These are phyloP conservation scores for Bradypodion pumilum DNA, from an alignment of 2,797 vertebrate genomes.

Conservation along the genomic window DNA sequence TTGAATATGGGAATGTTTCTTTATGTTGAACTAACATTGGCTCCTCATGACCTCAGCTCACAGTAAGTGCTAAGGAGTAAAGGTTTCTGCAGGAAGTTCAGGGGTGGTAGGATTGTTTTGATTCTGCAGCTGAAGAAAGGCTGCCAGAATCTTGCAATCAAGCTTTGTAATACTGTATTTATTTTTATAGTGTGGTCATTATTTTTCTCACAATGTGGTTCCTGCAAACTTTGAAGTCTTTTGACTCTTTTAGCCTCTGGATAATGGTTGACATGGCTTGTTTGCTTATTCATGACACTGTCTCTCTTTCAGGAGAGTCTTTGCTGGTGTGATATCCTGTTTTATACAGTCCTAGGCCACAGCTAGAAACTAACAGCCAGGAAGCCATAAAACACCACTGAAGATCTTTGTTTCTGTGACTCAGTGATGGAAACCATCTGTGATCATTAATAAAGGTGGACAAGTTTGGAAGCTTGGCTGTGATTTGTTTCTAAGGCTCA, in stretches of 20 bases:
- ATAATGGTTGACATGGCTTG: constrained; percentile 20
- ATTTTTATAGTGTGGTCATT: constrained; percentile 58
- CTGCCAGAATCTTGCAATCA: constrained; percentile 55
- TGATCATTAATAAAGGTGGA: not conserved
- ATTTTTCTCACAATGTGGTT: constrained; percentile 57
- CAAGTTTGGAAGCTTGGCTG: constrained; percentile 12
- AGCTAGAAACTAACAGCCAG: constrained; percentile 13
- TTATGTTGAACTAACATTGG: constrained; percentile 40
- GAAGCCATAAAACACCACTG: constrained; percentile 16
- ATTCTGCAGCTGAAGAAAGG: constrained; percentile 55
- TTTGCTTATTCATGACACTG: constrained; percentile 33
- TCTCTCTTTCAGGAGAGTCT: not conserved
- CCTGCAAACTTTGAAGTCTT: constrained; percentile 26
- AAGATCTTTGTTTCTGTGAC: not conserved
- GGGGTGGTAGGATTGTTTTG: constrained; percentile 48
- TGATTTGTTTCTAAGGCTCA: constrained; percentile 23
- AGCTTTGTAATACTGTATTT: constrained; percentile 41
- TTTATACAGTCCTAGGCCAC: not conserved
- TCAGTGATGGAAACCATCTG: not conserved
- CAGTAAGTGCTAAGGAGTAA: constrained; percentile 33
- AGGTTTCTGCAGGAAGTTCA: constrained; percentile 55
- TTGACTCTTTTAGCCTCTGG: not conserved
- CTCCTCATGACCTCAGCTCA: constrained; percentile 16
- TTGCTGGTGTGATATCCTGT: constrained; percentile 16
- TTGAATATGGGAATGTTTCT: constrained; percentile 51